These are phyloP conservation scores for Pachliopta kotzebuea DNA, from an alignment of 2,888 invertebrate genomes.

Conservation along the genomic window DNA sequence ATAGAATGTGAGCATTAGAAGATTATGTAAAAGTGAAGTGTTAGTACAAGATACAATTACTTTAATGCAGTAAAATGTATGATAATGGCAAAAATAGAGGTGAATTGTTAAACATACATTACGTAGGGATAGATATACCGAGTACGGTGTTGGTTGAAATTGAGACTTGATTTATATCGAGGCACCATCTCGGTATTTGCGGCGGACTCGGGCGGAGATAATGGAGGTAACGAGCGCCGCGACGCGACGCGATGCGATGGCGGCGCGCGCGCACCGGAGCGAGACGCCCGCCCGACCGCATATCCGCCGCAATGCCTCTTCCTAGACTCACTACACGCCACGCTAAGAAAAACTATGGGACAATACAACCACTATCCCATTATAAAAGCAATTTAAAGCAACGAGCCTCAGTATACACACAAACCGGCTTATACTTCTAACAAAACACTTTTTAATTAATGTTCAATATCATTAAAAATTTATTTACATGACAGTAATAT, in stretches of 20 bases:
- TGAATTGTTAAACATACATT: constrained; percentile 11
- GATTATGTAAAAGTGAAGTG: too few species aligned
- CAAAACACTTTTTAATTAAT: not conserved
- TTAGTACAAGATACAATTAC: too few species aligned
- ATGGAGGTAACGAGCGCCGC: constrained; percentile 69
- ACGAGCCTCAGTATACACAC: not conserved
- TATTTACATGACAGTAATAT: not conserved
- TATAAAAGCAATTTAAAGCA: constrained; percentile 15
- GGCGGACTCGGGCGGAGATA: constrained; percentile 61
- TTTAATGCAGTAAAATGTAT: too few species aligned
- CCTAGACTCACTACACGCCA: constrained; percentile 52
- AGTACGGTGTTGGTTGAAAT: constrained; percentile 34
- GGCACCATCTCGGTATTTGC: constrained; percentile 61
- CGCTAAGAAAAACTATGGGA: constrained; percentile 33
- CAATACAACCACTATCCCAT: constrained; percentile 9
- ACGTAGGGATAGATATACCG: constrained; percentile 16
- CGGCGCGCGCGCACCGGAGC: constrained; percentile 61
- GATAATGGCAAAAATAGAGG: not conserved
- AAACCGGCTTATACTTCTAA: not conserved
- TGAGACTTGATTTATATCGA: constrained; percentile 50
- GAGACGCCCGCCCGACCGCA: constrained; percentile 73
- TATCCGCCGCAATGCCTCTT: constrained; percentile 69
- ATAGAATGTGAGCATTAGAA: too few species aligned
- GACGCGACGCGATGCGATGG: constrained; percentile 39
- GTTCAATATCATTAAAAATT: not conserved